Percentiles rank a stretch among this genome's conserved stretches.
Evolutionary conservation across 2,797 vertebrate genomes (phyloP).

Genomic region (Coilia nasus): DNA sequence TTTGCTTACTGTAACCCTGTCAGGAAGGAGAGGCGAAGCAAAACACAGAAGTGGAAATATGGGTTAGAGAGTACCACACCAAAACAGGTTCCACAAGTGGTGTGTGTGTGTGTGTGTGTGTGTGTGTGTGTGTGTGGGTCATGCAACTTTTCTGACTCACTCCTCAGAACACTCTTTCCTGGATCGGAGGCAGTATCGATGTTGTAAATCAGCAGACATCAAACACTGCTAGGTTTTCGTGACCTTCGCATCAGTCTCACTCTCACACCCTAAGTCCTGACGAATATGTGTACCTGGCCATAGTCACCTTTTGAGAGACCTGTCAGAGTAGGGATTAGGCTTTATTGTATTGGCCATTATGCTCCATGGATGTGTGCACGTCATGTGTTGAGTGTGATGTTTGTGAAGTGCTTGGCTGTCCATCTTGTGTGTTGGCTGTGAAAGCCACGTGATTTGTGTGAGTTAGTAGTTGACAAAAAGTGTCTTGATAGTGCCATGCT

Average conservation of each 20-base stretch:
- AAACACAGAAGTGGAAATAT: background rate
- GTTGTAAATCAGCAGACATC: background rate
- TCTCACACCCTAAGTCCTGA: background rate
- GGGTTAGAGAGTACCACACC: background rate
- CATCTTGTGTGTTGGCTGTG: background rate
- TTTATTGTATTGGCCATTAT: background rate
- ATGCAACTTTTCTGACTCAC: no score
- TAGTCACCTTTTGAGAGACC: background rate
- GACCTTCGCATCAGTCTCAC: background rate
- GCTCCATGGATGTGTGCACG: background rate
- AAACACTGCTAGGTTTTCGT: background rate
- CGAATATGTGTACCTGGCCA: background rate
- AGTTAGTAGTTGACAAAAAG: background rate
- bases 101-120: background rate
- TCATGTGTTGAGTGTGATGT: background rate
- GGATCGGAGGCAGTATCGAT: background rate
- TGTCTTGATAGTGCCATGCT: background rate
- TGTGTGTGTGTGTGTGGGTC: background rate
- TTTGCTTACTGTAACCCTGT: background rate
- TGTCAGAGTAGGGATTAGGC: background rate
- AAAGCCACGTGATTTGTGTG: background rate
- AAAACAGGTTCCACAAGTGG: conserved; percentile 7
- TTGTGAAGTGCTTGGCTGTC: background rate
- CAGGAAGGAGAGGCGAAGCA: background rate
- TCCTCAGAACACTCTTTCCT: background rate